Evolutionary conservation across 2,113 vertebrate species (phyloP), one percentile per base, ranked within the genome.

Genomic region (Embiotoca jacksoni): DNA sequence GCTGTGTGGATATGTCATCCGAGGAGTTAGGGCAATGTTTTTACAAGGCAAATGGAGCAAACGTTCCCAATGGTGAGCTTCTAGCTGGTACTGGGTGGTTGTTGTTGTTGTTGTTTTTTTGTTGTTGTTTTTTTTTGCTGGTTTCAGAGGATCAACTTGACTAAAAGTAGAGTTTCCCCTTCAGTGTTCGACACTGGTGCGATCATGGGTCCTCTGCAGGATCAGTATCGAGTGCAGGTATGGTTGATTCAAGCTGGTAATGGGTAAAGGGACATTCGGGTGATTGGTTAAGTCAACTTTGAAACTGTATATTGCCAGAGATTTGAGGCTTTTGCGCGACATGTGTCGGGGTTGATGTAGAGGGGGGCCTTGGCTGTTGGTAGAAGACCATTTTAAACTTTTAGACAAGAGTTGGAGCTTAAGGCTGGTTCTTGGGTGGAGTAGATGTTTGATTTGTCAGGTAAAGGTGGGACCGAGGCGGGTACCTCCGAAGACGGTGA

Each of bases 1-100:
- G 82, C 72, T 57, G 31, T 75, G 44, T 87, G 77, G 79, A 83
- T 77, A 33, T 53, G 8, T 58, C 49, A 83, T 90, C 81, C 83
- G 77, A 75, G 73, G 60, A 65, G 80, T 56, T 88, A 53, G 66
- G 86, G 49, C 49, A 54, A 74, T 66, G 54, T 89, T 87, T 86
- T 83, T 55, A 83, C 81, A 92, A 90, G 87, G 88, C 86, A 90
- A 86, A 89, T 89, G 79, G 72, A 85, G 72, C 81, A 31, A 80
- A 84, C 63, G 64, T 85, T 86, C 80, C 87, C 78, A 84, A 87
- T 81, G 83, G 70, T 78, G 85, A 92, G 82, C 75, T 88, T 89
- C 63, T 78, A 85, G 91, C 91, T 93, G 92, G 89, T 90, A 85
- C 78, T 84, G 67, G 54, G 64, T 15, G 14, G 46, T 10, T 61